Base-by-base conservation (phyloP, 2,113 vertebrate genomes). In the Amblyopsis rosae region DNA sequence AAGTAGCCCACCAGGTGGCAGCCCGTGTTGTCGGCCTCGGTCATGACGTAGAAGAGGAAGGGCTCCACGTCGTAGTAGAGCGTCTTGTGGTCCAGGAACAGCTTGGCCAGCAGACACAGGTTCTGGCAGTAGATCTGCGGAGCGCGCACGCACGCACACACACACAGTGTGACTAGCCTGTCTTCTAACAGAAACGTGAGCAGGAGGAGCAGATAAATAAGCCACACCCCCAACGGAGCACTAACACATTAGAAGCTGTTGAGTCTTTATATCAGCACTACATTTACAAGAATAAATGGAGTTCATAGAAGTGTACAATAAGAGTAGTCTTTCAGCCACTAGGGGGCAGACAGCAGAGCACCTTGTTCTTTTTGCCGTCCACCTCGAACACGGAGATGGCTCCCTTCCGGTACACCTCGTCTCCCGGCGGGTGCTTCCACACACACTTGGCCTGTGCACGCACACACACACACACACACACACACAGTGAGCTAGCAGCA, bases 1-100 rank as follows among this genome's bases (percentile, higher is more conserved):
- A 99, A 99, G 89, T 99, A 99, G 0, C 98, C 98, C 73, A 99
- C 97, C 56, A 99, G 93, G 84, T 99, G 98, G 82, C 97, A 99
- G 85, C 98, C 98, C 0, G 96, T 99, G 91, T 96, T 98, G 92
- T 99, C 98, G 0, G 96, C 97, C 85, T 99, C 96, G 0, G 97
- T 99, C 98, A 99, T 99, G 80, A 99, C 97, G 8, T 99, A 99
- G 90, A 99, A 99, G 3, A 99, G 95, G 87, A 99, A 99, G 13
- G 98, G 98, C n/a, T 99, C 97, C 51, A 99, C 97, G 0, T 99
- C 98, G 0, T 99, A 99, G 63, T 99, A 99, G 19, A 99, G 91
- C 0, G 98, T 99, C 92, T 99, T 99, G 80, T 99, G 98, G 91
- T 99, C 97, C 92, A 99, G 89, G 89, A 99, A 99, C 47, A 99